Percentiles rank a stretch among this genome's conserved stretches.
Conservation (phyloP, 1,140 invertebrate species). For the Pogonomyrmex barbatus region DNA sequence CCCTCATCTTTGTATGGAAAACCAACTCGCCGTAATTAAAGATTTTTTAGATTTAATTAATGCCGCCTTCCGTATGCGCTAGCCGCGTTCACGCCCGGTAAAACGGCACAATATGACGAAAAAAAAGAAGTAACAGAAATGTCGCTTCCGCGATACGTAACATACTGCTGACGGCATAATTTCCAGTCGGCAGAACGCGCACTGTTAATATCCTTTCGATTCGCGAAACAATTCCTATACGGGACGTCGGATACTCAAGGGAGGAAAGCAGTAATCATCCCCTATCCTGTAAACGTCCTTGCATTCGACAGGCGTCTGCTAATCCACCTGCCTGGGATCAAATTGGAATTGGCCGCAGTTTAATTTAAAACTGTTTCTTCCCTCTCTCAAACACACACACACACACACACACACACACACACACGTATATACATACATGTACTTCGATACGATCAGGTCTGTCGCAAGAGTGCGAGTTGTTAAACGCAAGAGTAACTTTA, state of each 20-base stretch:
- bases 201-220: slow-evolving; percentile 52
- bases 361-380: slow-evolving; percentile 77
- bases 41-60: slow-evolving; percentile 70
- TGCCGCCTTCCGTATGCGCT: slow-evolving; percentile 23
- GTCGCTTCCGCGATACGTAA: slow-evolving; percentile 37
- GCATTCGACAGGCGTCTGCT: slow-evolving; percentile 69
- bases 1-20: slow-evolving; percentile 28
- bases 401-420: background rate
- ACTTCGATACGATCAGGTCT: slow-evolving; percentile 4
- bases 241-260: slow-evolving; percentile 8
- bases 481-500: background rate
- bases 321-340: slow-evolving; percentile 73
- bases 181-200: slow-evolving; percentile 16
- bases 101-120: slow-evolving; percentile 45
- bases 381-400: slow-evolving; percentile 21
- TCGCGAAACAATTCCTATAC: slow-evolving; percentile 34
- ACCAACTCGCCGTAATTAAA: slow-evolving; percentile 63
- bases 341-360: slow-evolving; percentile 78
- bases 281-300: slow-evolving; percentile 53
- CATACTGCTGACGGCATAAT: slow-evolving; percentile 54
- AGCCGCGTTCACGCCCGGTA: slow-evolving; percentile 14
- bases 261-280: slow-evolving; percentile 41
- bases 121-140: background rate
- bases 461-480: background rate
- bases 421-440: background rate